A percentile compares a stretch with the other conserved stretches of the same genome.
Conservation (phyloP, 2,888 invertebrate species). For the Acleris holmiana region DNA sequence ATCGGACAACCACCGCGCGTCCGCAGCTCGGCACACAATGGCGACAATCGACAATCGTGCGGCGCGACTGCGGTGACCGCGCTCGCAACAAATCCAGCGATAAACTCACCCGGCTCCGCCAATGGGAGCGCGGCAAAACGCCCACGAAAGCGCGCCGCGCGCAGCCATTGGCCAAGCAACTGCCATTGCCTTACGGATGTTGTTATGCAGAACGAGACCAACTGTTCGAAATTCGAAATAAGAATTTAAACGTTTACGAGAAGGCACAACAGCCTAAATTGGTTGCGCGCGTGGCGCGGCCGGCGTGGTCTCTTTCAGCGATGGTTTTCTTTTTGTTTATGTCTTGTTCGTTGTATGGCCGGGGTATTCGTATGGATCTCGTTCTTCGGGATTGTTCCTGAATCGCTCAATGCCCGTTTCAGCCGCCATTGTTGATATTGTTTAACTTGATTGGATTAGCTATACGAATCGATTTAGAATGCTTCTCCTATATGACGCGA, state of each 20-base stretch:
- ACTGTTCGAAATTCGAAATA: slow-evolving; percentile 75
- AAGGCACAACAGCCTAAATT: slow-evolving; percentile 78
- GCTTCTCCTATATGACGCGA: background rate
- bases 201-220: slow-evolving; percentile 82
- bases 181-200: slow-evolving; percentile 83
- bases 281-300: slow-evolving; percentile 72
- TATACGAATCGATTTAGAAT: slow-evolving; percentile 25
- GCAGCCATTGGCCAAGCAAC: slow-evolving; percentile 79
- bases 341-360: slow-evolving; percentile 45
- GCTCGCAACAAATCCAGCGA: slow-evolving; percentile 81
- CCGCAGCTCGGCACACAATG: slow-evolving; percentile 75
- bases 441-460: slow-evolving; percentile 28
- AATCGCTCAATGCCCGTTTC: slow-evolving; percentile 37
- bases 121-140: slow-evolving; percentile 71
- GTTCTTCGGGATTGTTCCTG: slow-evolving; percentile 36
- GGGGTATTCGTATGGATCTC: slow-evolving; percentile 25
- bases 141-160: slow-evolving; percentile 73
- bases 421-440: slow-evolving; percentile 34
- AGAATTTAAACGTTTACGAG: slow-evolving; percentile 82
- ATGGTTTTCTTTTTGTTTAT: slow-evolving; percentile 60
- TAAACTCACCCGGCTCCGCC: slow-evolving; percentile 70
- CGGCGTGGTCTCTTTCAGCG: slow-evolving; percentile 67
- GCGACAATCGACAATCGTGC: slow-evolving; percentile 83
- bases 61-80: slow-evolving; percentile 77
- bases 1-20: slow-evolving; percentile 69